A percentile compares a stretch with the other conserved stretches of the same genome.
Conservation (phyloP, 2,113 vertebrate species). For the Albula goreensis region DNA sequence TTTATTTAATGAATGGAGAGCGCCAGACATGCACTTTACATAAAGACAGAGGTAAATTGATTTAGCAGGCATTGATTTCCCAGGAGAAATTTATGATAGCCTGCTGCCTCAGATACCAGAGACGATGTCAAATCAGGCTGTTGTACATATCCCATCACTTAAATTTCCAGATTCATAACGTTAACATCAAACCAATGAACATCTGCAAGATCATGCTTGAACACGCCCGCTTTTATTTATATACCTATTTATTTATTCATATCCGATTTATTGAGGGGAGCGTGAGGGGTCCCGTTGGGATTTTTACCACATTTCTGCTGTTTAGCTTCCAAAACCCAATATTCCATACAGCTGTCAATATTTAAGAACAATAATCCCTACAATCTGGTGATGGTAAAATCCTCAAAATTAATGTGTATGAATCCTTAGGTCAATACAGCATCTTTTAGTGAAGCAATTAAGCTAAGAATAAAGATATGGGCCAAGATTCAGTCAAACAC, state of each 20-base stretch:
- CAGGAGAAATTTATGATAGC: background rate
- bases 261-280: background rate
- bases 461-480: no score
- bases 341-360: background rate
- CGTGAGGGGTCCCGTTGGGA: background rate
- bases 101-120: background rate
- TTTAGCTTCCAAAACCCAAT: background rate
- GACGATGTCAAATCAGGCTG: background rate
- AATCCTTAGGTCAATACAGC: no score
- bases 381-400: background rate
- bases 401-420: background rate
- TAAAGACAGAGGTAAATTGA: background rate
- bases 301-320: background rate
- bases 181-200: background rate
- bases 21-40: background rate
- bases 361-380: background rate
- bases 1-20: conserved; percentile 27
- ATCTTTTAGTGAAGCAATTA: no score
- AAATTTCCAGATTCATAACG: background rate
- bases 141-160: background rate
- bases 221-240: background rate
- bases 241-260: background rate
- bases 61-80: background rate
- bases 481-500: no score
- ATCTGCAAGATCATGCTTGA: background rate